Evolutionary conservation across 2,888 invertebrate species (phyloP).

Genomic region (Beris chalybata): DNA sequence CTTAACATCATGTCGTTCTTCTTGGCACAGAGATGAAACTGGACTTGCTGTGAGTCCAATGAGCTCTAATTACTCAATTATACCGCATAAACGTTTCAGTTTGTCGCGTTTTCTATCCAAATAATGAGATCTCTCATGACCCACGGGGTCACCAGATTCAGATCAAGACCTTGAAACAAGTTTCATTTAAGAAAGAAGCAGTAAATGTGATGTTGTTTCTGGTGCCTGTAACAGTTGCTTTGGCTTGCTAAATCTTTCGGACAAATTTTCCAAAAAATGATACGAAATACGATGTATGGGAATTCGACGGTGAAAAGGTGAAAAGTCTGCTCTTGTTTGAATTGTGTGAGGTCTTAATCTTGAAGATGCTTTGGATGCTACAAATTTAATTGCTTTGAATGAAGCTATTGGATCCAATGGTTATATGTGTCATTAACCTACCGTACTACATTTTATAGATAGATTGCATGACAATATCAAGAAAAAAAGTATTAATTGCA

Average conservation of each 20-base stretch:
- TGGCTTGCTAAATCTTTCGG: conserved; percentile 7
- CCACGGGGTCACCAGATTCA: conserved; percentile 11
- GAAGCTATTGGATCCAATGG: no score
- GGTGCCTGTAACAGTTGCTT: conserved; percentile 17
- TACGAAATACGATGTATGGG: conserved; percentile 11
- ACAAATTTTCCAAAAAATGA: conserved; percentile 6
- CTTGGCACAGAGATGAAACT: conserved; percentile 9
- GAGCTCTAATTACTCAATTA: conserved; percentile 23
- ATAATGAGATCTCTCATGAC: conserved; percentile 20
- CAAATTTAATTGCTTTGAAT: neutral
- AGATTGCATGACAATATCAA: no score
- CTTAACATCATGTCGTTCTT: neutral
- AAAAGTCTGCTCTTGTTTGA: neutral
- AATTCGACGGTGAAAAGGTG: conserved; percentile 6
- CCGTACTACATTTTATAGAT: no score
- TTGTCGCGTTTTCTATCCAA: conserved; percentile 3
- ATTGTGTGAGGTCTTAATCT: conserved; percentile 7
- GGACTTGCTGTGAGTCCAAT: conserved; percentile 8
- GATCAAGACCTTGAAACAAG: conserved; percentile 17
- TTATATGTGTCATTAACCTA: no score
- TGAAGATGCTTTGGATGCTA: neutral
- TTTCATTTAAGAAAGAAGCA: conserved; percentile 8
- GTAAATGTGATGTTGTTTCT: conserved; percentile 10
- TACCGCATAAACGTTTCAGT: neutral
- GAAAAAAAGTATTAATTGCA: no score